Conservation (phyloP, 2,888 invertebrate species). For the Lithophane ornitopus region DNA sequence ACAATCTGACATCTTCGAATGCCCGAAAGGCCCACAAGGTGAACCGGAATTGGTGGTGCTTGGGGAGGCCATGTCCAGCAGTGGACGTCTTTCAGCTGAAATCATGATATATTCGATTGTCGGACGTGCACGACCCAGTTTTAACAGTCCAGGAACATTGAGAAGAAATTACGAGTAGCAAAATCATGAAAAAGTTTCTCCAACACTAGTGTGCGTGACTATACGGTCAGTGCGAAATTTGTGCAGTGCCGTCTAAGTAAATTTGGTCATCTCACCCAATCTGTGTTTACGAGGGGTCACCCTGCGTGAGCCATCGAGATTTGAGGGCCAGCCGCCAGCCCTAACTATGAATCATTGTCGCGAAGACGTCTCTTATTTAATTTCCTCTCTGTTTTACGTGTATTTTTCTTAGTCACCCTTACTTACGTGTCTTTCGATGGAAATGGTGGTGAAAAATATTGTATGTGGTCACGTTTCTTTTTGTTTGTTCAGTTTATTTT, state of each 20-base stretch:
- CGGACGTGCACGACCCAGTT: too few species aligned
- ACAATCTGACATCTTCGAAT: neutral
- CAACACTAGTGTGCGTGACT: constrained; percentile 59
- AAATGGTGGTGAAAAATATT: constrained; percentile 36
- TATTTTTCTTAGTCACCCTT: constrained; percentile 64
- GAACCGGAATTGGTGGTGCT: too few species aligned
- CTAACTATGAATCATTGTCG: constrained; percentile 85
- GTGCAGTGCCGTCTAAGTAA: constrained; percentile 87
- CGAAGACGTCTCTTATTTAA: constrained; percentile 83
- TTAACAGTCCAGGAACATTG: neutral
- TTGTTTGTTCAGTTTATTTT: constrained; percentile 33
- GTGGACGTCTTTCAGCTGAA: too few species aligned
- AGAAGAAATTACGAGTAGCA: neutral
- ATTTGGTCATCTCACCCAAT: constrained; percentile 89
- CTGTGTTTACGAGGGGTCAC: constrained; percentile 86
- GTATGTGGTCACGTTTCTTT: constrained; percentile 47
- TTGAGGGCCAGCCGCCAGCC: constrained; percentile 83
- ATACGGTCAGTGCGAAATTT: constrained; percentile 79
- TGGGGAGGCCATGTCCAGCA: too few species aligned
- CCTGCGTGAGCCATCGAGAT: constrained; percentile 86
- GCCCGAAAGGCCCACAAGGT: too few species aligned
- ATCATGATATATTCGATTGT: too few species aligned
- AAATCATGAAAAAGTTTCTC: neutral
- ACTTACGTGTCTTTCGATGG: constrained; percentile 43
- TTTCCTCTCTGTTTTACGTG: constrained; percentile 78